Evolutionary conservation across 2,113 vertebrate genomes (phyloP).

Genomic region (Echinops telfairi): DNA sequence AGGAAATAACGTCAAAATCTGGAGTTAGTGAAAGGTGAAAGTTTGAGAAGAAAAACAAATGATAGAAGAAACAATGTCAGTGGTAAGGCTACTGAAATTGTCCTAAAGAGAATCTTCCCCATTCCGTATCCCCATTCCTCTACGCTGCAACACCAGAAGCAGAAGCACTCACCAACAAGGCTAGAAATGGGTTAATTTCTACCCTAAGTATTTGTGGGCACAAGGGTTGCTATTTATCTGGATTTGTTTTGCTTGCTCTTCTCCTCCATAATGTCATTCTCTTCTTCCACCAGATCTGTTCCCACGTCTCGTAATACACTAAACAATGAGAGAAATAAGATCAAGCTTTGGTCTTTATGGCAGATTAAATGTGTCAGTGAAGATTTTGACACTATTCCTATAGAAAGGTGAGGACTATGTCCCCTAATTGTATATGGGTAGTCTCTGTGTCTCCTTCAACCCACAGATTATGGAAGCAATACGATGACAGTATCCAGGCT

Average conservation of each 20-base stretch:
- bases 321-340: slow-evolving; percentile 10
- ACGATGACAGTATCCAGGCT: background rate
- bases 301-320: background rate
- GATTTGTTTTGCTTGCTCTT: background rate
- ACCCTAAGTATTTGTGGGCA: background rate
- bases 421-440: too few species aligned
- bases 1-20: background rate
- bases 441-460: background rate
- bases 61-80: background rate
- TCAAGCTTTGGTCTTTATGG: background rate
- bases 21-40: background rate
- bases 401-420: background rate
- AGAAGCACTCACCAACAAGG: background rate
- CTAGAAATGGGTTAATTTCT: background rate
- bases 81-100: background rate
- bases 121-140: background rate
- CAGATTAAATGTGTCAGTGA: background rate
- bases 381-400: background rate
- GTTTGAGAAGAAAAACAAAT: background rate
- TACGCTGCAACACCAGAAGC: background rate
- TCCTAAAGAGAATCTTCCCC: background rate
- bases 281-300: background rate
- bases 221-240: too few species aligned
- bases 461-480: background rate
- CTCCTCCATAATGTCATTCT: background rate